These are phyloP conservation scores for Argya squamiceps DNA, from an alignment of 2,797 vertebrate genomes.

Conservation along the genomic window DNA sequence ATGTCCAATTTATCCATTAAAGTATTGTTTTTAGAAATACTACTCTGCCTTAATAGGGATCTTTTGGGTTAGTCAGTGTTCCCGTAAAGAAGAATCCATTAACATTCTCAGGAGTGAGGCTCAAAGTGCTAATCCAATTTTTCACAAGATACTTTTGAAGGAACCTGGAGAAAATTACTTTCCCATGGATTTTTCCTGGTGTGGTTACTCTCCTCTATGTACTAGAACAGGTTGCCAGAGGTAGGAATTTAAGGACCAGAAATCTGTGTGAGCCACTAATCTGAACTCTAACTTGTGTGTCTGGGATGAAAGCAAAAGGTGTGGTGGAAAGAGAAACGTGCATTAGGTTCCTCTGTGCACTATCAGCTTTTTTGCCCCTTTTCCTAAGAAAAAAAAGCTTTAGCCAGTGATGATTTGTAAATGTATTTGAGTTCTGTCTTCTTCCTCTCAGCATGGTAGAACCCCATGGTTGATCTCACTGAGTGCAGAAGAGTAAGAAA, in stretches of 20 bases:
- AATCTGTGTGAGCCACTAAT: background rate
- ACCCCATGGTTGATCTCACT: background rate
- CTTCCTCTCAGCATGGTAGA: background rate
- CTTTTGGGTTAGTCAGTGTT: background rate
- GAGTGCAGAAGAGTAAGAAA: background rate
- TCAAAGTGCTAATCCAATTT: constrained; percentile 17
- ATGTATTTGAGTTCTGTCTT: background rate
- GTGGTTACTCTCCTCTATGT: background rate
- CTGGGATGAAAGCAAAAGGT: background rate
- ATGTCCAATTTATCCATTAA: background rate
- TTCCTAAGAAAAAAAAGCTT: background rate
- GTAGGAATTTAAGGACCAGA: background rate
- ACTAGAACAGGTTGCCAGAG: background rate
- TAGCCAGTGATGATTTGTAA: background rate
- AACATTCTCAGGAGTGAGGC: background rate
- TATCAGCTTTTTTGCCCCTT: background rate
- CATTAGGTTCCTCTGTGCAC: background rate
- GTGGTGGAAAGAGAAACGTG: background rate
- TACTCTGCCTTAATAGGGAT: background rate
- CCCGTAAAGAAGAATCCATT: background rate
- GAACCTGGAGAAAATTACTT: background rate
- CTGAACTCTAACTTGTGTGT: background rate
- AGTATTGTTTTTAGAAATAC: constrained; percentile 7
- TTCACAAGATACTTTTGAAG: background rate
- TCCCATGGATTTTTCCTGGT: background rate